Conservation (phyloP, 2,888 invertebrate genomes). For the Pyralis farinalis region DNA sequence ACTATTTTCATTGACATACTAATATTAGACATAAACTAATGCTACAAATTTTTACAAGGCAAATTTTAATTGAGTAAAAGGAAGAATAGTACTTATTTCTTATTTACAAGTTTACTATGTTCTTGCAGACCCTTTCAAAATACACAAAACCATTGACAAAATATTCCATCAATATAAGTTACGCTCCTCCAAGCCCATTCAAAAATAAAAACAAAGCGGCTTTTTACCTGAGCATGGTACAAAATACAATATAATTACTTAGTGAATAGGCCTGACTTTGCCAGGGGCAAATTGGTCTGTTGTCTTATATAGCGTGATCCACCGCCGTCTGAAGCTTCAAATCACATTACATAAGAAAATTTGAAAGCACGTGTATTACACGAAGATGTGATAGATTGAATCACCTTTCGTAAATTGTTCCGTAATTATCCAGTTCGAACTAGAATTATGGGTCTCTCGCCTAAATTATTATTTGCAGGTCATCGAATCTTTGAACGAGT, state of each 20-base stretch:
- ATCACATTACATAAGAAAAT: constrained; percentile 43
- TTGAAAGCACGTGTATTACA: constrained; percentile 31
- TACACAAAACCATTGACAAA: constrained; percentile 19
- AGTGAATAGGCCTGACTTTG: constrained; percentile 38
- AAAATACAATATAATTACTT: constrained; percentile 47
- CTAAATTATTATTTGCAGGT: constrained; percentile 38
- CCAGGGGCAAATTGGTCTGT: constrained; percentile 32
- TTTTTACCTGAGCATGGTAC: constrained; percentile 43
- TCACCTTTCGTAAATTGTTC: constrained; percentile 52
- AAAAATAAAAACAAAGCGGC: constrained; percentile 20
- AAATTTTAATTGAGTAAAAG: no score
- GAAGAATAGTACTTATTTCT: no score
- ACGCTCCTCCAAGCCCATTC: constrained; percentile 12
- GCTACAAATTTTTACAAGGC: no score
- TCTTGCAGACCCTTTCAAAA: constrained; percentile 8
- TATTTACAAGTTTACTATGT: no score
- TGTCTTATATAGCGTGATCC: constrained; percentile 24
- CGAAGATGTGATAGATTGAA: constrained; percentile 40
- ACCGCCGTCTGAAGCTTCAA: constrained; percentile 33
- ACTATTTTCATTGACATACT: no score
- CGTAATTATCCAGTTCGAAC: constrained; percentile 45
- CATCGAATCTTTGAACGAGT: constrained; percentile 21
- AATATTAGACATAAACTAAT: no score
- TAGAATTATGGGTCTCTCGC: constrained; percentile 46
- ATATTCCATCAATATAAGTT: constrained; percentile 6